Evolutionary conservation across 2,797 vertebrate species (phyloP).

Genomic region (Schizopygopsis pylzovi): DNA sequence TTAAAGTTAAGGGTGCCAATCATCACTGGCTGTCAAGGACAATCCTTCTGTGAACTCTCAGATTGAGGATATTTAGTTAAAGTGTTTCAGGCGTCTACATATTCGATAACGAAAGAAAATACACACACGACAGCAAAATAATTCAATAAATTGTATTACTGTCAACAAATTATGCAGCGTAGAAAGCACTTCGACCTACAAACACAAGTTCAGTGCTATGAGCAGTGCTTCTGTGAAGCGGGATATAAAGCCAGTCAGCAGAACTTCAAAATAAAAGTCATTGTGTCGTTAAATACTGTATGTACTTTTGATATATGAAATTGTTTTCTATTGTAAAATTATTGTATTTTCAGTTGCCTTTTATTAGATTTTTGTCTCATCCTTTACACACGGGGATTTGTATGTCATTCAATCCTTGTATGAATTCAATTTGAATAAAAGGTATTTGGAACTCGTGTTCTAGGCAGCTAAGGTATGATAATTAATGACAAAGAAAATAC

Average conservation of each 20-base stretch:
- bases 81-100: neutral
- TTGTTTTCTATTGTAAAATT: no score
- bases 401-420: no score
- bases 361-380: no score
- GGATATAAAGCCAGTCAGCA: accelerated
- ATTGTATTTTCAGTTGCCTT: no score
- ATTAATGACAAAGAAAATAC: no score
- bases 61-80: neutral
- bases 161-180: neutral
- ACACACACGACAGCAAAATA: neutral
- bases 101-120: neutral
- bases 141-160: neutral
- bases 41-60: neutral
- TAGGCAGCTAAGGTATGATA: no score
- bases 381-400: no score
- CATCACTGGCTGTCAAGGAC: neutral
- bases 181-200: neutral
- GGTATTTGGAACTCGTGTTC: no score
- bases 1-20: no score
- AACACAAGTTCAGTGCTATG: neutral
- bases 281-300: no score
- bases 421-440: no score
- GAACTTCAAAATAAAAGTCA: constrained; percentile 23
- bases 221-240: neutral
- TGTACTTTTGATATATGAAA: no score